These are phyloP conservation scores for Corynorhinus townsendii DNA, from an alignment of 2,113 vertebrate species.

Conservation along the genomic window DNA sequence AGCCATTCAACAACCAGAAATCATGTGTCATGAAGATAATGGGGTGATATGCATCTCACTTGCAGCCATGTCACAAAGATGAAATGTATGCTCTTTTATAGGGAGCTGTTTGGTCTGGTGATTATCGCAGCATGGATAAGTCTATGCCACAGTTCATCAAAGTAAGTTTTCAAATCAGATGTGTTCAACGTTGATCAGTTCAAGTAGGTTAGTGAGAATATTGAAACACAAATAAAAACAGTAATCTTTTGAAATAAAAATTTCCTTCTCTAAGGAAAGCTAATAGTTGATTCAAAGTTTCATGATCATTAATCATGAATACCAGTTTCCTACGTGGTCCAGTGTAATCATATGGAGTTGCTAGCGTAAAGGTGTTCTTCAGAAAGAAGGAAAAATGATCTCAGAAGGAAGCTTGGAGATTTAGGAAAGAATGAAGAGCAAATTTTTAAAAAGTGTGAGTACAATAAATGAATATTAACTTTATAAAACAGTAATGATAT, in stretches of 20 bases:
- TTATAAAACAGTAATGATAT: background rate
- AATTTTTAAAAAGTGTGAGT: background rate
- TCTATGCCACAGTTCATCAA: constrained; percentile 88
- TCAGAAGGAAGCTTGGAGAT: background rate
- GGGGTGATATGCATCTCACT: background rate
- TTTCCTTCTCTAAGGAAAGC: background rate
- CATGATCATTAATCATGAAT: background rate
- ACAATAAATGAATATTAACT: background rate
- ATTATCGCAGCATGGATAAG: constrained; percentile 89
- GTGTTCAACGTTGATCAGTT: background rate
- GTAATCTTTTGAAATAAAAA: background rate
- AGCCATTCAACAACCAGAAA: background rate
- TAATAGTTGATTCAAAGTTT: background rate
- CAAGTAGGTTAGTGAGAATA: background rate
- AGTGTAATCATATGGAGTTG: background rate
- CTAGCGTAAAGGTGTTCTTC: background rate
- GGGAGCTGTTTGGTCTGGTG: constrained; percentile 90
- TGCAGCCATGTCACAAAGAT: background rate
- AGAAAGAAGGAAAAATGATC: background rate
- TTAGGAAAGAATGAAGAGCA: background rate
- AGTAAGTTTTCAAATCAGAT: constrained; percentile 80
- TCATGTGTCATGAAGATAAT: background rate
- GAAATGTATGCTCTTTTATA: constrained; percentile 63
- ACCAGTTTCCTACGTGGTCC: background rate
- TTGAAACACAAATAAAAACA: background rate